Evolutionary conservation across 2,113 vertebrate genomes (phyloP).

Genomic region (Pituophis catenifer): DNA sequence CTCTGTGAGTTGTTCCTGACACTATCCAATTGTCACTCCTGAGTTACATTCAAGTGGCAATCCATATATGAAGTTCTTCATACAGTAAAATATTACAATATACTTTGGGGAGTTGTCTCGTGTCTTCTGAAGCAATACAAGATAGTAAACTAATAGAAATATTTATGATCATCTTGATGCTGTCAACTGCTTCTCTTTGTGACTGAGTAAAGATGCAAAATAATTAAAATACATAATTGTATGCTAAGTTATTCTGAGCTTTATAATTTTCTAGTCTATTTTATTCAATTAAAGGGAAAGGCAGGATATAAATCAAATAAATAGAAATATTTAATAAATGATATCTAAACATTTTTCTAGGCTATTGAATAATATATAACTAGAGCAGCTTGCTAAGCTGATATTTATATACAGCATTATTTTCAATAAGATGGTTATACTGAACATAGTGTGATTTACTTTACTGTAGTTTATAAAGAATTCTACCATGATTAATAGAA

Average conservation of each 20-base stretch:
- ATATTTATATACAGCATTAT: background rate
- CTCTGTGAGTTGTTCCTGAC: background rate
- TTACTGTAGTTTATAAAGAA: background rate
- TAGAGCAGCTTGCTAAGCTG: background rate
- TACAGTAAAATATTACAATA: background rate
- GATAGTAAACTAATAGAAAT: background rate
- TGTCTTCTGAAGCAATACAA: background rate
- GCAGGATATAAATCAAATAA: background rate
- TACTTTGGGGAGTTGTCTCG: background rate
- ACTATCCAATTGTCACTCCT: background rate
- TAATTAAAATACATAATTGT: background rate
- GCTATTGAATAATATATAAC: background rate
- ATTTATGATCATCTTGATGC: background rate
- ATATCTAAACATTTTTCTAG: background rate
- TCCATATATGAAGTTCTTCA: background rate
- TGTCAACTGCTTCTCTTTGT: background rate
- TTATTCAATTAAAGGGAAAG: background rate
- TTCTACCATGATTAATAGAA: background rate
- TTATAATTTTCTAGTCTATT: background rate
- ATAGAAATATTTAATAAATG: background rate
- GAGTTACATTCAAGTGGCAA: background rate
- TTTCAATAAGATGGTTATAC: background rate
- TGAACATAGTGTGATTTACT: background rate
- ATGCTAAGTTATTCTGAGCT: background rate
- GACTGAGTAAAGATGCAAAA: background rate